Conservation (phyloP, 2,113 vertebrate species). For the Ibidorhyncha struthersii region DNA sequence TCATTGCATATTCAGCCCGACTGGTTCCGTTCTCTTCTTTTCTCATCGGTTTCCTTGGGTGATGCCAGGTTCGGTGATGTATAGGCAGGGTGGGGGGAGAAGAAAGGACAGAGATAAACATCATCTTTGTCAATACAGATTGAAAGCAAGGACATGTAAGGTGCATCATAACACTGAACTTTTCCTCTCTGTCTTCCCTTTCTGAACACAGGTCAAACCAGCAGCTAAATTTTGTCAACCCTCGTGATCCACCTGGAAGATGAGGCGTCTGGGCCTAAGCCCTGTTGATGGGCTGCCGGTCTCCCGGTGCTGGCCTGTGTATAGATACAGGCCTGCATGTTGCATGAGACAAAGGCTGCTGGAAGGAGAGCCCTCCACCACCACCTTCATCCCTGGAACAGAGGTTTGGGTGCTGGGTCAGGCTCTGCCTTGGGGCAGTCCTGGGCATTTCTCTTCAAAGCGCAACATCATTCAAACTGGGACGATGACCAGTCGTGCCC, state of each 20-base stretch:
- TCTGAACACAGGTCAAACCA: neutral
- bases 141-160: neutral
- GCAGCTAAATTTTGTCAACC: neutral
- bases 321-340: neutral
- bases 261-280: neutral
- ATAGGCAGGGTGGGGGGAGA: neutral
- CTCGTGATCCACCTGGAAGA: neutral
- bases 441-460: neutral
- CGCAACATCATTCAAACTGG: neutral
- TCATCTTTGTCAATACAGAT: neutral
- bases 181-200: neutral
- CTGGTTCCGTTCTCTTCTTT: constrained; percentile 97
- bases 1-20: constrained; percentile 96
- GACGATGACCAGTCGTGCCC: fast-evolving
- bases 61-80: neutral
- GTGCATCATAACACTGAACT: neutral
- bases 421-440: neutral
- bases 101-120: constrained; percentile 49
- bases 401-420: neutral
- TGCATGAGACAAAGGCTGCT: neutral
- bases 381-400: neutral
- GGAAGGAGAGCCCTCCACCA: neutral
- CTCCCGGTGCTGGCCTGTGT: neutral
- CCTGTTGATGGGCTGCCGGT: neutral
- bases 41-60: constrained; percentile 92